Evolutionary conservation across 2,888 invertebrate species (phyloP).

Genomic region (Arrhopalites spinosus): DNA sequence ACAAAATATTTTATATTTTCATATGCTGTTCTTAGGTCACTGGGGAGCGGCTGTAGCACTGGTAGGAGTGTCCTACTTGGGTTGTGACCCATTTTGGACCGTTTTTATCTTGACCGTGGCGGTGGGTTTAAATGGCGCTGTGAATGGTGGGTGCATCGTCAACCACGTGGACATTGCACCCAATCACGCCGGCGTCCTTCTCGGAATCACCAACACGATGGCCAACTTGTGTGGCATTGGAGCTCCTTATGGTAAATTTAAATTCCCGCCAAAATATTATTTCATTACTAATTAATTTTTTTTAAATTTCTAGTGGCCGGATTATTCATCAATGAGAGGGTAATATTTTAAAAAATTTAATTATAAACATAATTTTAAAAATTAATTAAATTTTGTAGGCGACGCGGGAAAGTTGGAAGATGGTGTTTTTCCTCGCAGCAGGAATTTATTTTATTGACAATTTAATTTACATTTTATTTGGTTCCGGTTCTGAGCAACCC

Average conservation of each 20-base stretch:
- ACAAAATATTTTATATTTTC: too few species aligned
- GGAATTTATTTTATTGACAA: constrained; percentile 47
- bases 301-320: background rate
- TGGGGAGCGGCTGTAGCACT: constrained; percentile 71
- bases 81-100: constrained; percentile 67
- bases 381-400: constrained; percentile 37
- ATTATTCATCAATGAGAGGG: background rate
- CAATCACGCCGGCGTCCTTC: constrained; percentile 69
- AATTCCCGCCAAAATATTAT: background rate
- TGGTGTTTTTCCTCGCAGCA: constrained; percentile 52
- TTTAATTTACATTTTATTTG: constrained; percentile 47
- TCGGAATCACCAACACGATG: constrained; percentile 53
- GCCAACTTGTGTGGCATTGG: constrained; percentile 14
- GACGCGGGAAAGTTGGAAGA: constrained; percentile 43
- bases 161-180: constrained; percentile 79
- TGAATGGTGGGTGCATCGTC: constrained; percentile 39
- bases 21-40: constrained; percentile 62
- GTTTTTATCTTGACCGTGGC: constrained; percentile 69
- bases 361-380: background rate
- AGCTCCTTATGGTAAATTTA: too few species aligned
- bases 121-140: constrained; percentile 58
- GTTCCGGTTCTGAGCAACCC: constrained; percentile 45
- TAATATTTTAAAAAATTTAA: too few species aligned
- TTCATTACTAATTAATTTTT: background rate
- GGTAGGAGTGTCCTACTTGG: constrained; percentile 71